A percentile compares a stretch with the other conserved stretches of the same genome.
Evolutionary conservation across 1,140 invertebrate genomes (phyloP).

Genomic region (Drosophila ercepeae): DNA sequence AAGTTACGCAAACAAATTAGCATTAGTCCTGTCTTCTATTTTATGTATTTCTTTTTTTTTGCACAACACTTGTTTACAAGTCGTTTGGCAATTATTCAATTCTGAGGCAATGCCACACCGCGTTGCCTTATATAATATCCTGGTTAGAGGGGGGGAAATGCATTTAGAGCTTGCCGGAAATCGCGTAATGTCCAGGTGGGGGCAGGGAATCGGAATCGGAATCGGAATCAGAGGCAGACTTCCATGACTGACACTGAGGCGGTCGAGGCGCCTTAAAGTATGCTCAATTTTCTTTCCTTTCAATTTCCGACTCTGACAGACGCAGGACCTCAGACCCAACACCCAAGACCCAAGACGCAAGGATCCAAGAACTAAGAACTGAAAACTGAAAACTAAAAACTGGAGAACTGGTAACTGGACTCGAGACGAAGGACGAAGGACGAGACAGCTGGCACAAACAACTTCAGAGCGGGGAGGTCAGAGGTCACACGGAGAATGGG

Average conservation of each 20-base stretch:
- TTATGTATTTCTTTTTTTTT: constrained; percentile 11
- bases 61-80: constrained; percentile 61
- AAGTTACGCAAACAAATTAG: constrained; percentile 54
- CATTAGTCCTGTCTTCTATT: constrained; percentile 31
- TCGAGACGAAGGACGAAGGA: constrained; percentile 20
- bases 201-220: neutral
- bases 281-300: constrained; percentile 62
- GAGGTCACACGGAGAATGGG: neutral
- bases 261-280: constrained; percentile 46
- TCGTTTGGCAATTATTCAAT: constrained; percentile 77
- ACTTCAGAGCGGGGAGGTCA: constrained; percentile 25
- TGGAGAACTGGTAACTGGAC: constrained; percentile 1
- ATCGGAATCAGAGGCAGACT: neutral
- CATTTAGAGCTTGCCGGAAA: constrained; percentile 54
- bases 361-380: neutral
- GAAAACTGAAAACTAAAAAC: neutral
- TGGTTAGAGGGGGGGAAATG: constrained; percentile 26
- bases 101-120: constrained; percentile 43
- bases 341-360: no score
- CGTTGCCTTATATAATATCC: constrained; percentile 56
- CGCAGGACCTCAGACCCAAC: no score
- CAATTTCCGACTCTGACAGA: constrained; percentile 69
- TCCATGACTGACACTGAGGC: neutral
- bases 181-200: constrained; percentile 43
- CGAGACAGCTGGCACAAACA: constrained; percentile 58